Percentiles rank a stretch among this genome's conserved stretches.
Conservation (phyloP, 1,140 invertebrate genomes). For the Eupeodes corollae region DNA sequence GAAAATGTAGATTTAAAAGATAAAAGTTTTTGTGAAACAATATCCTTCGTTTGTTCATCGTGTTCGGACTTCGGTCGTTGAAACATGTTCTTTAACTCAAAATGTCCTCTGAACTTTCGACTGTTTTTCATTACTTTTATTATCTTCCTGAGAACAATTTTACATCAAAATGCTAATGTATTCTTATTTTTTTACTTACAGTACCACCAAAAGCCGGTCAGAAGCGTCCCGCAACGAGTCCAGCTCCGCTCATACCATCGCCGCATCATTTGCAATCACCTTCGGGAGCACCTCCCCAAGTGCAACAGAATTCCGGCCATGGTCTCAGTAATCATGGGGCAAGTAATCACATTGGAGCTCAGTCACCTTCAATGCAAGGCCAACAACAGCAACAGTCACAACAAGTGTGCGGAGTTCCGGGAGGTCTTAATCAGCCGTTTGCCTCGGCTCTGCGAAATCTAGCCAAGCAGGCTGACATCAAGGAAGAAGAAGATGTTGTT, state of each 20-base stretch:
- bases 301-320: no score
- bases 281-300: constrained; percentile 1
- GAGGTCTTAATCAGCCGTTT: constrained; percentile 47
- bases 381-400: constrained; percentile 30
- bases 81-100: no score
- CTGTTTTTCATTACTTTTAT: no score
- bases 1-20: no score
- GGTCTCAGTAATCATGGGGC: constrained; percentile 21
- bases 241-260: constrained; percentile 33
- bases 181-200: constrained; percentile 11
- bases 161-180: neutral
- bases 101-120: no score
- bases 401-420: constrained; percentile 38
- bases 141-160: no score
- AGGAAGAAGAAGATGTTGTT: constrained; percentile 28
- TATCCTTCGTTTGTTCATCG: no score
- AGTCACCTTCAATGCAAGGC: constrained; percentile 17
- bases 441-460: constrained; percentile 67
- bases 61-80: no score
- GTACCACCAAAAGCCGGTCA: constrained; percentile 35
- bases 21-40: no score
- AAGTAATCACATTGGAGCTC: constrained; percentile 28
- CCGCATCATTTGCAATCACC: constrained; percentile 34
- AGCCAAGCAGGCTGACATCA: constrained; percentile 61
- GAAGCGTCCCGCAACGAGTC: constrained; percentile 34